Conservation (phyloP, 2,797 vertebrate species). For the Enoplosus armatus region DNA sequence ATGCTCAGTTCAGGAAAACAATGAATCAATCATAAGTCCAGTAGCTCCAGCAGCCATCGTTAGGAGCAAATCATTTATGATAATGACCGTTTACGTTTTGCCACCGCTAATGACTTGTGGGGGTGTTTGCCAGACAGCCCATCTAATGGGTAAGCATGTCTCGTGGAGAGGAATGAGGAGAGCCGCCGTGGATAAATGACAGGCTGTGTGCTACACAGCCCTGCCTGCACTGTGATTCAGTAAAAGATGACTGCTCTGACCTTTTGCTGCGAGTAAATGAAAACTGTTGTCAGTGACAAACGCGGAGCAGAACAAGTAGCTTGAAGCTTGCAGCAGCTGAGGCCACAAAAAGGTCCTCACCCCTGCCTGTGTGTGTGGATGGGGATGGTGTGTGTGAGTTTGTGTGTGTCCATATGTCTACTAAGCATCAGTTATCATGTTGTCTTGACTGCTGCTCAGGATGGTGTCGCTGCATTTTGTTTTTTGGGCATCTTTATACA, state of each 20-base stretch:
- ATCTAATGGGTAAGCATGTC: conserved; percentile 32
- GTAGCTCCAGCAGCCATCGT: conserved; percentile 21
- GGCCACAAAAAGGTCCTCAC: conserved; percentile 38
- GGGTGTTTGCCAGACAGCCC: conserved; percentile 32
- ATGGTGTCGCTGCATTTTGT: neutral
- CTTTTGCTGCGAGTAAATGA: conserved; percentile 64
- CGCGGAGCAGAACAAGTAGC: conserved; percentile 37
- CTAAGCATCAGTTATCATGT: neutral
- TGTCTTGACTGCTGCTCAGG: conserved; percentile 3
- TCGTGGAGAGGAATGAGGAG: conserved; percentile 24
- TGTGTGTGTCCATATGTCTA: neutral
- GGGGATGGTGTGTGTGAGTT: neutral
- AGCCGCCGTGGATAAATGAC: conserved; percentile 39
- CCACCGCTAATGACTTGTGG: conserved; percentile 38
- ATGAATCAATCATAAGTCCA: conserved; percentile 36
- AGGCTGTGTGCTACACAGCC: conserved; percentile 3
- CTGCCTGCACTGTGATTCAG: conserved; percentile 36
- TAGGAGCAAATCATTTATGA: conserved; percentile 39
- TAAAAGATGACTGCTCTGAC: conserved; percentile 65
- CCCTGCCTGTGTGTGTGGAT: neutral
- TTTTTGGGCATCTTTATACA: conserved; percentile 26
- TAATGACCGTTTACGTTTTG: conserved; percentile 32
- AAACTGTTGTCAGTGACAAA: conserved; percentile 59
- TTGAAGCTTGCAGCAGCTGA: conserved; percentile 39
- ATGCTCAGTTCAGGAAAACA: conserved; percentile 25